Percentiles rank a stretch among this genome's conserved stretches.
Conservation (phyloP, 1,140 invertebrate species). For the Papilio glaucus region DNA sequence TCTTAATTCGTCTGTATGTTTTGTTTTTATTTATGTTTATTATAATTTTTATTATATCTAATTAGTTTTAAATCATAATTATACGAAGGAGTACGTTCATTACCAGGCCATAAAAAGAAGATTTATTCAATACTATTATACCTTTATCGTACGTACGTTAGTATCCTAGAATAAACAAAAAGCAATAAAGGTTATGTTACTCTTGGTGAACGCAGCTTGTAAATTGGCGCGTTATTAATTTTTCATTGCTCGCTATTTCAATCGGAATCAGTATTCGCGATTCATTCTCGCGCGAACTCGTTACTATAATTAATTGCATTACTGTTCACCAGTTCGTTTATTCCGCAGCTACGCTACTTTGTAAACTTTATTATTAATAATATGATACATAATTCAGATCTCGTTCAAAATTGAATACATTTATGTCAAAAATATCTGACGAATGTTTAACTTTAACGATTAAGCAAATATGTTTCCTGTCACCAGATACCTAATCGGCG, state of each 20-base stretch:
- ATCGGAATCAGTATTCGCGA: conserved; percentile 19
- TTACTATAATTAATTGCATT: conserved; percentile 37
- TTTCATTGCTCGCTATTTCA: conserved; percentile 14
- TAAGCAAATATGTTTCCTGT: no score
- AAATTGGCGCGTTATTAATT: conserved; percentile 27
- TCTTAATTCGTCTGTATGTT: no score
- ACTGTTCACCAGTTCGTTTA: conserved; percentile 32
- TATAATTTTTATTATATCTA: no score
- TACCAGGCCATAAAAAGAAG: no score
- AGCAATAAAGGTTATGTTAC: conserved; percentile 9
- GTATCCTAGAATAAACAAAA: neutral
- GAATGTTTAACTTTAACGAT: neutral
- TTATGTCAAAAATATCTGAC: neutral
- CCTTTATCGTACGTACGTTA: no score
- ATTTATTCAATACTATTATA: no score
- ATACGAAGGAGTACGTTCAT: no score
- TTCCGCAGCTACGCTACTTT: neutral
- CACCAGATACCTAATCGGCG: no score
- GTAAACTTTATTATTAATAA: conserved; percentile 1
- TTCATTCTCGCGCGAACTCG: conserved; percentile 28
- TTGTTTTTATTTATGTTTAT: no score
- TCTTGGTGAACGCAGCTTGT: neutral
- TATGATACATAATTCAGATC: neutral
- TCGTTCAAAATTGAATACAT: neutral
- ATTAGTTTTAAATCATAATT: no score